Percentiles rank a stretch among this genome's conserved stretches.
These are phyloP conservation scores for Macrophya annulata DNA, from an alignment of 2,888 invertebrate genomes.

Conservation along the genomic window DNA sequence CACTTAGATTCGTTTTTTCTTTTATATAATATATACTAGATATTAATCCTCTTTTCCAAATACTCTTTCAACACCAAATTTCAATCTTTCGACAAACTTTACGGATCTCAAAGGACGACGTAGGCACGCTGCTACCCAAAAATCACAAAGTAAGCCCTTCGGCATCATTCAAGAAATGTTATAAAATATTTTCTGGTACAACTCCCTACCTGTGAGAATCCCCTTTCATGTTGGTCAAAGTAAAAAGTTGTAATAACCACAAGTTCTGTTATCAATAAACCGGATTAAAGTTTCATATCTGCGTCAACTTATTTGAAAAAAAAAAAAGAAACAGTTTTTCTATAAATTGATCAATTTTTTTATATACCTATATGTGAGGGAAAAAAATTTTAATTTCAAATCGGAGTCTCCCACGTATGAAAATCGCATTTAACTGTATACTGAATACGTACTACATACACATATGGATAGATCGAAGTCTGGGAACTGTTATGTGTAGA, in stretches of 20 bases:
- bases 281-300: neutral
- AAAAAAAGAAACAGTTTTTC: neutral
- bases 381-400: neutral
- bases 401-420: neutral
- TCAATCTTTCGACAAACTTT: neutral
- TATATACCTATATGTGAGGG: neutral
- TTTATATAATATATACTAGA: neutral
- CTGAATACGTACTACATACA: neutral
- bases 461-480: neutral
- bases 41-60: neutral
- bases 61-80: neutral
- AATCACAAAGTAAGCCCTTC: constrained; percentile 16
- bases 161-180: constrained; percentile 19
- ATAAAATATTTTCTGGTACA: constrained; percentile 8
- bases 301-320: neutral
- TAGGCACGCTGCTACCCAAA: neutral
- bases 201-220: no score
- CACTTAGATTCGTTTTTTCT: neutral
- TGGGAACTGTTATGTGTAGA: neutral
- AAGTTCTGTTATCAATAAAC: neutral
- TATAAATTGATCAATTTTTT: neutral
- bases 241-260: neutral
- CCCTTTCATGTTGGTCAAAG: constrained; percentile 16
- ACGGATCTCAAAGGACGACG: neutral
- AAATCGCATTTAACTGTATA: neutral